Evolutionary conservation across 2,888 invertebrate species (phyloP).

Genomic region (Heliconius ethilla): DNA sequence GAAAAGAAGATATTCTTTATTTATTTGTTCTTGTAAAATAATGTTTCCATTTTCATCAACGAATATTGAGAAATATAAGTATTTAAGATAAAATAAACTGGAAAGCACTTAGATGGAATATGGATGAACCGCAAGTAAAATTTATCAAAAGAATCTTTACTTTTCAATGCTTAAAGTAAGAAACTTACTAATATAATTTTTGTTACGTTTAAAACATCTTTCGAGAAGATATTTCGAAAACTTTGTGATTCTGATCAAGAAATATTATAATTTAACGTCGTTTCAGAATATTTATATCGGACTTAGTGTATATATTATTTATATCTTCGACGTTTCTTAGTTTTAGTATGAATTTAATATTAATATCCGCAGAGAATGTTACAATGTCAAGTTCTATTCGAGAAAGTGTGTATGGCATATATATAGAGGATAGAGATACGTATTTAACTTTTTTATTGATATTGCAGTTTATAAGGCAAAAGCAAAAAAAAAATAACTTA

Average conservation of each 20-base stretch:
- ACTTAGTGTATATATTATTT: not conserved
- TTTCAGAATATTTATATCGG: not conserved
- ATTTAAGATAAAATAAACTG: not conserved
- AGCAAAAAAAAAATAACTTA: not conserved
- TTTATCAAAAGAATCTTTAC: conserved; percentile 19
- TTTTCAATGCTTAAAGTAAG: conserved; percentile 9
- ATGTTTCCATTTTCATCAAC: too few species aligned
- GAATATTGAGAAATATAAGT: not conserved
- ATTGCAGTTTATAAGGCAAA: too few species aligned
- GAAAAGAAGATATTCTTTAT: too few species aligned
- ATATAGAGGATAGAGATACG: too few species aligned
- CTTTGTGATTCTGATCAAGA: conserved; percentile 5
- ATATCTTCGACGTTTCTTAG: not conserved
- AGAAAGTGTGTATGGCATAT: too few species aligned
- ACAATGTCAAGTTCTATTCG: too few species aligned
- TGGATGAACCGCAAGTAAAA: conserved; percentile 42
- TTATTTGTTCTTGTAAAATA: too few species aligned
- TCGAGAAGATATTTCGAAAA: not conserved
- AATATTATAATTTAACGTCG: not conserved
- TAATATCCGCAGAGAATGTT: too few species aligned
- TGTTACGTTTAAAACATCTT: not conserved
- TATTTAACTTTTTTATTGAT: too few species aligned
- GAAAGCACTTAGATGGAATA: conserved; percentile 4
- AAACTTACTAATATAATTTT: conserved; percentile 16
- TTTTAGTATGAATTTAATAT: not conserved